These are phyloP conservation scores for Pissodes strobi DNA, from an alignment of 1,140 invertebrate species.

Conservation along the genomic window DNA sequence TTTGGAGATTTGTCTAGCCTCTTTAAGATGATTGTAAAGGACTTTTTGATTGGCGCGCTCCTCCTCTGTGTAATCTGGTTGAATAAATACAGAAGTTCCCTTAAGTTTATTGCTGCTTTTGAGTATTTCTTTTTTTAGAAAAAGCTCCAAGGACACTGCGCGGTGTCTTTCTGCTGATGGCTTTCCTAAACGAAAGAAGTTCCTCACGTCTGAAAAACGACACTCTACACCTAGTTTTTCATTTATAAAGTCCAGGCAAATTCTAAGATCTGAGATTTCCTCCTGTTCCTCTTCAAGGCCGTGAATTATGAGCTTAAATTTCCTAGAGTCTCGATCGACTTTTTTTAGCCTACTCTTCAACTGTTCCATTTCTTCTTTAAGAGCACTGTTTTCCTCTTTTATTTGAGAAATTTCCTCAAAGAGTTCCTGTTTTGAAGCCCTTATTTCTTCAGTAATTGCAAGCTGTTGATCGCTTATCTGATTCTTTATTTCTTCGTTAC, in stretches of 20 bases:
- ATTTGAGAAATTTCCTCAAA: not conserved
- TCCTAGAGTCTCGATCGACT: not conserved
- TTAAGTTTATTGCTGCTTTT: not conserved
- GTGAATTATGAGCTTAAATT: not conserved
- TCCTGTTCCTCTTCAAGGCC: no score
- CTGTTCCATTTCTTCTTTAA: not conserved
- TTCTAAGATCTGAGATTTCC: not conserved
- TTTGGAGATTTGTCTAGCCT: not conserved
- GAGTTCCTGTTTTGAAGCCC: not conserved
- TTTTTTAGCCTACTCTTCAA: no score
- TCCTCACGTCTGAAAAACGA: not conserved
- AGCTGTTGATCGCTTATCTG: no score
- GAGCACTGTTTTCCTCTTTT: no score
- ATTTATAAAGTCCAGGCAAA: not conserved
- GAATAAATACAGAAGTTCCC: not conserved
- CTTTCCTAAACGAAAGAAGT: not conserved
- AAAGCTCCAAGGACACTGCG: not conserved
- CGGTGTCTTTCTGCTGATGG: not conserved
- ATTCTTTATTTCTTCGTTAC: no score
- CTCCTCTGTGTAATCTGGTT: not conserved
- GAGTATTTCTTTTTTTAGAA: not conserved
- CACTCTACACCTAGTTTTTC: no score
- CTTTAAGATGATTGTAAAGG: not conserved
- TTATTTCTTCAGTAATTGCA: no score
- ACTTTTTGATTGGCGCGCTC: not conserved